Evolutionary conservation across 2,888 invertebrate genomes (phyloP), one percentile per base, ranked within the genome.

Genomic region (Mimachlamys varia): DNA sequence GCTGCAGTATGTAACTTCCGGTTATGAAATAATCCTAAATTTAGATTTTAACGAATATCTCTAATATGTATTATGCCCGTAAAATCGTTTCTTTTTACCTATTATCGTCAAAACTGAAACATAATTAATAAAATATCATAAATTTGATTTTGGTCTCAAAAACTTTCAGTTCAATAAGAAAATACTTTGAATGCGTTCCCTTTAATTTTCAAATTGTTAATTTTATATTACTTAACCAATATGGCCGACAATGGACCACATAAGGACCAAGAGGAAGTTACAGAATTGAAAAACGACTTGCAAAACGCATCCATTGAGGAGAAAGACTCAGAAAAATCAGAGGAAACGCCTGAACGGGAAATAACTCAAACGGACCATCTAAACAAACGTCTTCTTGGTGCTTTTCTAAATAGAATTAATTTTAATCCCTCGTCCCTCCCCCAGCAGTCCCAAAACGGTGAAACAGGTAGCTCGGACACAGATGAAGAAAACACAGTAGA

Each of bases 361-460:
- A 92, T 93, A 44, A 94, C 94, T 76, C 94, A 94, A 62, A 94
- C 94, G 4, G 94, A 94, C 44, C 94, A 94, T 55, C 90, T 94
- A 15, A 94, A 94, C 88, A 94, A 94, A 90, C 93, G 93, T 55
- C 88, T 94, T 12, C 87, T 94, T 17, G 90, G 89, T 87, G 93
- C 94, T n/a, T 94, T 94, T 91, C 90, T 94, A n/a, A 90, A 93
- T 88, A 89, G 90, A 88, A 89, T 94, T 7, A 94, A 94, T 44
- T 88, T 55, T 37, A 90, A 89, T 88, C 62, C 91, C 55, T 53
- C 53, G 53, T 53, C 53, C 17, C 13, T 53, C 53, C 53, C 53
- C 53, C 76, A 88, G 33, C 53, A 50, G n/a, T 33, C 22, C 19
- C 53, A 53, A 19, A 53, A 88, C 27, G n/a, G 19, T 13, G 88